phyloP scores from a whole-genome alignment of 2,888 invertebrate species.

The Orthosia gracilis region DNA sequence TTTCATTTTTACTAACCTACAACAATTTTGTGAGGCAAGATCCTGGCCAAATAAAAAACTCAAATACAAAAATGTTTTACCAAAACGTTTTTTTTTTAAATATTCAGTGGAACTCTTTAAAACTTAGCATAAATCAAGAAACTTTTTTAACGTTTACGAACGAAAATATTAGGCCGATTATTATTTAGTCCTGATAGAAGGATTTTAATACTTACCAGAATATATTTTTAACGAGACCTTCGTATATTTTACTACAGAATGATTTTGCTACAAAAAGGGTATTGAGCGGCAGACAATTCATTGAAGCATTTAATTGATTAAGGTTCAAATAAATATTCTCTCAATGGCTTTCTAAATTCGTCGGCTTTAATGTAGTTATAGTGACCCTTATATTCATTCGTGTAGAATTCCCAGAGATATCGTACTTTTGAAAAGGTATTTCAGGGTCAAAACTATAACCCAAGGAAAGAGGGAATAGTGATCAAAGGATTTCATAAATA shows the following conservation, averaged over 20 bases:
- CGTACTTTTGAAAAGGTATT: conserved; percentile 1
- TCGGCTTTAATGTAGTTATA: conserved; percentile 31
- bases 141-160: conserved; percentile 34
- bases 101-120: conserved; percentile 63
- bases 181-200: conserved; percentile 40
- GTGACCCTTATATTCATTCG: conserved; percentile 18
- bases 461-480: not conserved
- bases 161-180: conserved; percentile 37
- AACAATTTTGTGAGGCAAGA: conserved; percentile 51
- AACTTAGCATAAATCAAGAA: conserved; percentile 31
- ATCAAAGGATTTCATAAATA: conserved; percentile 10
- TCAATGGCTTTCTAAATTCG: conserved; percentile 37
- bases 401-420: conserved; percentile 10
- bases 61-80: conserved; percentile 57
- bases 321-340: conserved; percentile 53
- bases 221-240: conserved; percentile 42
- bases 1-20: conserved; percentile 47
- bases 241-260: conserved; percentile 28
- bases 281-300: conserved; percentile 56
- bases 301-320: conserved; percentile 60
- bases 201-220: conserved; percentile 31
- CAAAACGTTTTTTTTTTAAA: conserved; percentile 52
- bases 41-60: conserved; percentile 66
- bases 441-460: not conserved
- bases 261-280: conserved; percentile 38